Evolutionary conservation across 2,113 vertebrate genomes (phyloP).

Genomic region (Ovibos moschatus): DNA sequence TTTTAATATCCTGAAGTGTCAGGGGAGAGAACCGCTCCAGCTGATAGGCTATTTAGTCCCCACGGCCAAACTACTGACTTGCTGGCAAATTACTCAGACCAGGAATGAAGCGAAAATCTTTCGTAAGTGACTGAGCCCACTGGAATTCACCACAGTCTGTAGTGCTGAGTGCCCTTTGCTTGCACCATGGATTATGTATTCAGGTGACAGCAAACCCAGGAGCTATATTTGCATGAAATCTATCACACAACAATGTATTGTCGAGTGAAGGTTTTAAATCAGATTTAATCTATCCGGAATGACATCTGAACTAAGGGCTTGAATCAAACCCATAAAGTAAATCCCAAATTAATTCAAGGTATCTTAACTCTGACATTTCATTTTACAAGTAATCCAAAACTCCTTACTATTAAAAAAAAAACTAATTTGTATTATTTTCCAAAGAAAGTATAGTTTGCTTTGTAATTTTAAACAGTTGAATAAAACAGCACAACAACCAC

Average conservation of each 20-base stretch:
- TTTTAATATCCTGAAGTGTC: not conserved
- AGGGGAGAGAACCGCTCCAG: not conserved
- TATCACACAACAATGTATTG: not conserved
- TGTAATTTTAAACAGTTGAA: not conserved
- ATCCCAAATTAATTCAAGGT: not conserved
- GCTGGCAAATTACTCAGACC: not conserved
- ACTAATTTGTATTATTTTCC: not conserved
- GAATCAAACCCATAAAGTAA: not conserved
- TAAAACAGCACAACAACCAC: not conserved
- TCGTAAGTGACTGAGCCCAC: no score
- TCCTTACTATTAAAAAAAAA: not conserved
- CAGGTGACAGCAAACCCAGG: not conserved
- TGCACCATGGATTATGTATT: not conserved
- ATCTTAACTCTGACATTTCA: not conserved
- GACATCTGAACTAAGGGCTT: not conserved
- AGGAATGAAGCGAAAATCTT: not conserved
- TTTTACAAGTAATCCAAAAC: not conserved
- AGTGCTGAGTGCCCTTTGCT: not conserved
- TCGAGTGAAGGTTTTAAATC: not conserved
- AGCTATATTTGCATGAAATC: not conserved
- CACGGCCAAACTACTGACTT: accelerated
- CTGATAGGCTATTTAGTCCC: not conserved
- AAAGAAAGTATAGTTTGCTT: not conserved
- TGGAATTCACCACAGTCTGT: not conserved
- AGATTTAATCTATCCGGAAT: not conserved